Evolutionary conservation across 1,140 invertebrate species (phyloP).

Genomic region (Drosophila tsacasi): DNA sequence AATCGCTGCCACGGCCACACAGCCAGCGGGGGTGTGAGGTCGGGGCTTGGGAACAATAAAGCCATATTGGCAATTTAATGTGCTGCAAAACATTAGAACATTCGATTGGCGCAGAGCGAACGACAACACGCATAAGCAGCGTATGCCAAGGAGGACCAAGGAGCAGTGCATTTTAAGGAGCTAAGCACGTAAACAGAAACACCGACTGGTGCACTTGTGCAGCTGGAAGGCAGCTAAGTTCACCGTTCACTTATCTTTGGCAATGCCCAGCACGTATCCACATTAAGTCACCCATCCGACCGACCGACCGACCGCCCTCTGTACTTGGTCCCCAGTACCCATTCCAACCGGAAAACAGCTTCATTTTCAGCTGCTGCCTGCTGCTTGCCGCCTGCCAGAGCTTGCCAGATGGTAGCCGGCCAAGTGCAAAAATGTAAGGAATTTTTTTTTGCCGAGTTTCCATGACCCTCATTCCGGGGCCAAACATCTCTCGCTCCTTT

Average conservation of each 20-base stretch:
- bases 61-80: conserved; percentile 81
- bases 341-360: conserved; percentile 47
- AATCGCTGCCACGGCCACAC: conserved; percentile 60
- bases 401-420: conserved; percentile 29
- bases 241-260: conserved; percentile 56
- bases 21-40: conserved; percentile 10
- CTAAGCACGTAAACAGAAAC: conserved; percentile 74
- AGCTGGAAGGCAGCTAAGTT: conserved; percentile 42
- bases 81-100: conserved; percentile 73
- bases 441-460: conserved; percentile 25
- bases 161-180: conserved; percentile 69
- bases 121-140: conserved; percentile 67
- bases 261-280: conserved; percentile 66
- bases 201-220: conserved; percentile 43
- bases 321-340: not conserved
- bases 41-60: conserved; percentile 60
- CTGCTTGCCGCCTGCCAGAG: not conserved
- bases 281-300: conserved; percentile 30
- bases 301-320: conserved; percentile 1
- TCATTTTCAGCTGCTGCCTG: conserved; percentile 62
- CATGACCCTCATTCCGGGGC: conserved; percentile 33
- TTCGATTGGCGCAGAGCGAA: conserved; percentile 43
- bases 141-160: conserved; percentile 21
- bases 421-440: conserved; percentile 37
- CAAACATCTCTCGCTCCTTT: conserved; percentile 22